These are phyloP conservation scores for Caenorhabditis zanzibari DNA, from an alignment of 2,888 invertebrate genomes.

Conservation along the genomic window DNA sequence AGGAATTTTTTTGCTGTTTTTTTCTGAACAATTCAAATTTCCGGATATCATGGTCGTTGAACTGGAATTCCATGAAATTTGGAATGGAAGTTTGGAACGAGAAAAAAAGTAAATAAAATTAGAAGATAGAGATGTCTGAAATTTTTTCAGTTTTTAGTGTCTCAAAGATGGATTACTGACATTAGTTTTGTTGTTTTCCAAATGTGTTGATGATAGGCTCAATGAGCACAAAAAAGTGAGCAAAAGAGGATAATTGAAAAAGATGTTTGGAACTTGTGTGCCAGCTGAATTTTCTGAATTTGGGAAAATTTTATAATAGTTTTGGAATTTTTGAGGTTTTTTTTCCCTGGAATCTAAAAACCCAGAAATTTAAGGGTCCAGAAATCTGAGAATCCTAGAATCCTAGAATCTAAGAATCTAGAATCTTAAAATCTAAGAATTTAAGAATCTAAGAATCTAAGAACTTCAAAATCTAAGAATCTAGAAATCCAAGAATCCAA, in stretches of 20 bases:
- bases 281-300: background rate
- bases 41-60: background rate
- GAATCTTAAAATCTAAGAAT: background rate
- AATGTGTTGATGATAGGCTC: background rate
- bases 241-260: background rate
- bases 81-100: background rate
- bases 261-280: background rate
- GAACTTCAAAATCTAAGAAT: background rate
- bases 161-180: conserved; percentile 2
- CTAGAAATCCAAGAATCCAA: background rate
- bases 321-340: too few species aligned
- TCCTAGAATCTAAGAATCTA: background rate
- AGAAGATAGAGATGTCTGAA: background rate
- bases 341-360: background rate
- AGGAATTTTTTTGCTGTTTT: background rate
- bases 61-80: background rate
- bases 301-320: too few species aligned
- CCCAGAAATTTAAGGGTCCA: too few species aligned
- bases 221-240: background rate
- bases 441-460: background rate
- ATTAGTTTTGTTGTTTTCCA: background rate
- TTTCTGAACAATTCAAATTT: background rate
- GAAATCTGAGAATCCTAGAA: too few species aligned
- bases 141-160: background rate
- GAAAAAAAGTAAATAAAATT: background rate